A percentile compares a stretch with the other conserved stretches of the same genome.
Conservation (phyloP, 2,888 invertebrate genomes). For the Metalampra italica region DNA sequence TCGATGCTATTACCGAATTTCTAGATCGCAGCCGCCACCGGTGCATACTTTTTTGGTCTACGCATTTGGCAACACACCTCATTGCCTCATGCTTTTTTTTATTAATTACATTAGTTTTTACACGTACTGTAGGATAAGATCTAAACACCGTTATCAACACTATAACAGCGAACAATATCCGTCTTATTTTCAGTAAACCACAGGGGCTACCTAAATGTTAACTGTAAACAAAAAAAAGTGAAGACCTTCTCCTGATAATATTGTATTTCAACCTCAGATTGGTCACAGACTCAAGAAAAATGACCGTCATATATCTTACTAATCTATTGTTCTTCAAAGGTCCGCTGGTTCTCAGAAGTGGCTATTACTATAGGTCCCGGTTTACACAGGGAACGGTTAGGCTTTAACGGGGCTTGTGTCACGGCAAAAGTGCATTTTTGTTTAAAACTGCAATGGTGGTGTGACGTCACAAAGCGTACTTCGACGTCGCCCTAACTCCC, state of each 20-base stretch:
- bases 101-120: slow-evolving; percentile 17
- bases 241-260: slow-evolving; percentile 39
- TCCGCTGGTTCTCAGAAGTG: slow-evolving; percentile 61
- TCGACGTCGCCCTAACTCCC: slow-evolving; percentile 38
- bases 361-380: slow-evolving; percentile 61
- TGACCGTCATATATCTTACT: slow-evolving; percentile 58
- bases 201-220: slow-evolving; percentile 42
- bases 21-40: slow-evolving; percentile 20
- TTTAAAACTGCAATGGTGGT: slow-evolving; percentile 40
- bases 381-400: slow-evolving; percentile 73
- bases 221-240: slow-evolving; percentile 36
- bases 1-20: slow-evolving; percentile 39
- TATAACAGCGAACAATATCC: background rate
- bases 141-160: slow-evolving; percentile 2
- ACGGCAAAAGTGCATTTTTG: slow-evolving; percentile 71
- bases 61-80: slow-evolving; percentile 16
- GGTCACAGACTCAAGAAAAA: slow-evolving; percentile 57
- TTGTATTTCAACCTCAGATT: slow-evolving; percentile 69
- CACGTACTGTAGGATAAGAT: slow-evolving; percentile 1
- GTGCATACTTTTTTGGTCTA: slow-evolving; percentile 35
- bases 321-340: slow-evolving; percentile 53
- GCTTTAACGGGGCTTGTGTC: slow-evolving; percentile 51
- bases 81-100: slow-evolving; percentile 23
- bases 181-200: slow-evolving; percentile 29
- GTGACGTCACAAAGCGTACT: slow-evolving; percentile 68